Percentiles rank a stretch among this genome's conserved stretches.
Evolutionary conservation across 1,140 invertebrate species (phyloP).

Genomic region (Cherax destructor): DNA sequence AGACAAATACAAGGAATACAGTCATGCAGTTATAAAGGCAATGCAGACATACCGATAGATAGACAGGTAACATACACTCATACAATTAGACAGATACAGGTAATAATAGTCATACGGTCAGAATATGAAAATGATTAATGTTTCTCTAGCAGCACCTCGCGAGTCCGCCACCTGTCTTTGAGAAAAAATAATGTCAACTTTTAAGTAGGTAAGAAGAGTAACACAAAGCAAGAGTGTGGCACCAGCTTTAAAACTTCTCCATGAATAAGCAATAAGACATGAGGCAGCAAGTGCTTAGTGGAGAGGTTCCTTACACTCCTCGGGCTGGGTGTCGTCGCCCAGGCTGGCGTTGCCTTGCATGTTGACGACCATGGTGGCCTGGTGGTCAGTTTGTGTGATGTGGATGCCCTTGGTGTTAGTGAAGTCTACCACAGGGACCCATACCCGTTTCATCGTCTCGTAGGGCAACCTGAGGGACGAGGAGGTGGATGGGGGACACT

Average conservation of each 20-base stretch:
- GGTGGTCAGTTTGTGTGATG: constrained; percentile 66
- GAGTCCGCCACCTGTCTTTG: too few species aligned
- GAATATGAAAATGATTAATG: too few species aligned
- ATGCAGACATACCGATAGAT: neutral
- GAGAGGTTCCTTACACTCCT: constrained; percentile 57
- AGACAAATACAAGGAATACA: too few species aligned
- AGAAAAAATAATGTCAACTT: too few species aligned
- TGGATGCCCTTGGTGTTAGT: constrained; percentile 70
- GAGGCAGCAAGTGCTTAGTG: neutral
- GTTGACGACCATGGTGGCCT: constrained; percentile 68
- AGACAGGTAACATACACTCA: neutral
- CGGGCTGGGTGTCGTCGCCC: constrained; percentile 56
- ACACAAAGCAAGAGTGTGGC: too few species aligned
- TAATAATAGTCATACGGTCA: too few species aligned
- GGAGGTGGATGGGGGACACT: neutral
- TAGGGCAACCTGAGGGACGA: constrained; percentile 47
- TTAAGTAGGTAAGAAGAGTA: too few species aligned
- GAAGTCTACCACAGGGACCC: constrained; percentile 70
- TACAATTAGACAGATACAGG: neutral
- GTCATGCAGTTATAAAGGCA: neutral
- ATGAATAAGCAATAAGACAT: too few species aligned
- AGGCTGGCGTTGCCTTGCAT: constrained; percentile 59
- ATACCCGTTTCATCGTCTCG: constrained; percentile 60
- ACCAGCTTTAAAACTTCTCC: too few species aligned
- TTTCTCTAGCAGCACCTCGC: too few species aligned